A percentile compares a stretch with the other conserved stretches of the same genome.
Evolutionary conservation across 1,140 invertebrate genomes (phyloP).

Genomic region (Aphidius gifuensis): DNA sequence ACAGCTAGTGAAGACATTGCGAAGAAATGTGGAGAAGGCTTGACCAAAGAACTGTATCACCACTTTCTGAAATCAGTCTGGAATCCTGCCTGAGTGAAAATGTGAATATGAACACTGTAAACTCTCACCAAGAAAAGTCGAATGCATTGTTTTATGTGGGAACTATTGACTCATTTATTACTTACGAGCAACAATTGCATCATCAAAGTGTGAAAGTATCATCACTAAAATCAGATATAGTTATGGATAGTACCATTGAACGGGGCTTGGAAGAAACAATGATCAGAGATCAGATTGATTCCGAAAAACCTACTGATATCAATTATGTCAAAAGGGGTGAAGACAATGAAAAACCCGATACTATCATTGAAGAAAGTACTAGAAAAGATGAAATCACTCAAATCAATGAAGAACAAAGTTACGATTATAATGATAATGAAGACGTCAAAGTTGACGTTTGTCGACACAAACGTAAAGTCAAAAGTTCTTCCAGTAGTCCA

Average conservation of each 20-base stretch:
- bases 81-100: conserved; percentile 38
- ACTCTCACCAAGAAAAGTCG: conserved; percentile 34
- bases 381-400: conserved; percentile 38
- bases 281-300: neutral
- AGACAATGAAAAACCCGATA: conserved; percentile 31
- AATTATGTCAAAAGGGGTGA: conserved; percentile 38
- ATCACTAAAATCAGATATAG: conserved; percentile 10
- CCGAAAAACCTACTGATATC: conserved; percentile 6
- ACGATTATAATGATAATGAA: conserved; percentile 39
- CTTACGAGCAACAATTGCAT: conserved; percentile 34
- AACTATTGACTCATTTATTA: conserved; percentile 40
- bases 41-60: conserved; percentile 46
- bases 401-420: conserved; percentile 36
- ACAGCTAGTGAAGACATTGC: too few relatives aligned
- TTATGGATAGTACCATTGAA: conserved; percentile 24
- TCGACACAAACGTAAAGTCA: conserved; percentile 29
- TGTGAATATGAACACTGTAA: conserved; percentile 32
- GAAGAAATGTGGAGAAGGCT: conserved; percentile 48
- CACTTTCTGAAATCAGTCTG: conserved; percentile 33
- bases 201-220: conserved; percentile 20
- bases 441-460: conserved; percentile 51
- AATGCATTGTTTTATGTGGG: conserved; percentile 45
- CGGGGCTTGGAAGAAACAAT: conserved; percentile 29
- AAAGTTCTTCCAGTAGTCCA: conserved; percentile 50
- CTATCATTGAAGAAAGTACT: conserved; percentile 22